phyloP scores from a whole-genome alignment of 1,140 invertebrate species.

The Meloidogyne floridensis region DNA sequence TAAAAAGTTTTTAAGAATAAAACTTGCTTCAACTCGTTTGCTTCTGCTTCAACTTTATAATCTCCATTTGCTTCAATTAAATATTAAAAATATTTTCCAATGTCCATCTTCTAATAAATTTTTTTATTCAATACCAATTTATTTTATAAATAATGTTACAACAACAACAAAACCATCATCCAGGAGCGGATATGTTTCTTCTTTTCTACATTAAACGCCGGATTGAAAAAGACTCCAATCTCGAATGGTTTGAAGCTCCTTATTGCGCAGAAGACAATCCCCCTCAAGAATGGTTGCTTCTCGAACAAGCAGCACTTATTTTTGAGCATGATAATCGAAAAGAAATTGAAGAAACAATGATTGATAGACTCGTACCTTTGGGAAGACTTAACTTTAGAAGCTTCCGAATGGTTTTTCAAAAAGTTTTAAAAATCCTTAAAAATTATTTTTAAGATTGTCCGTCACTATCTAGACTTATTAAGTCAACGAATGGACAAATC shows the following conservation, averaged over 20 bases:
- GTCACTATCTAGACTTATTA: conserved; percentile 2
- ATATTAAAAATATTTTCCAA: neutral
- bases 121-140: neutral
- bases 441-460: conserved; percentile 15
- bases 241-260: conserved; percentile 23
- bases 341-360: conserved; percentile 3
- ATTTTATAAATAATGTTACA: neutral
- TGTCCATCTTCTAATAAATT: too few species aligned
- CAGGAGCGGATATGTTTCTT: conserved; percentile 24
- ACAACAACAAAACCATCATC: neutral
- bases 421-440: neutral
- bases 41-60: too few species aligned
- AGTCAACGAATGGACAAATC: neutral
- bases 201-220: conserved; percentile 26
- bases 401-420: conserved; percentile 10
- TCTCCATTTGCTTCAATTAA: too few species aligned
- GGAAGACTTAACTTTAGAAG: conserved; percentile 13
- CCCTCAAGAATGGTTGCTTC: neutral
- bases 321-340: conserved; percentile 22
- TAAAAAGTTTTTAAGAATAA: too few species aligned
- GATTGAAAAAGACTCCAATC: conserved; percentile 6
- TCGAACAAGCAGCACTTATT: conserved; percentile 13
- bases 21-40: too few species aligned
- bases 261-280: conserved; percentile 14
- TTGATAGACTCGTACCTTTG: neutral